Evolutionary conservation across 1,140 invertebrate species (phyloP).

Genomic region (Dendrolimus kikuchii): DNA sequence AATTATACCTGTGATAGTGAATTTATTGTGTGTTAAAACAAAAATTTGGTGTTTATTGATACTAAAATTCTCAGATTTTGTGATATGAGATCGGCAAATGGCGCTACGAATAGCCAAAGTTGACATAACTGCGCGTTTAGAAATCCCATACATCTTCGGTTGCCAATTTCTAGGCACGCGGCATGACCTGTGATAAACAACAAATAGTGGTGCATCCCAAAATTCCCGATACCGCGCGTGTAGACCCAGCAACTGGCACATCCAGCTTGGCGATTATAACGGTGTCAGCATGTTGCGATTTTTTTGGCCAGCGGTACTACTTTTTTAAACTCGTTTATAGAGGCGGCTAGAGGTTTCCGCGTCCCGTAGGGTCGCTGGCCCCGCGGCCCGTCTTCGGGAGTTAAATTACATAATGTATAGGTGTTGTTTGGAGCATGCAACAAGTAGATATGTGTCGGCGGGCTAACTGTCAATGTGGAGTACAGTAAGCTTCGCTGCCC

Average conservation of each 20-base stretch:
- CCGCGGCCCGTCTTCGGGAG: conserved; percentile 61
- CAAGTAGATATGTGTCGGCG: conserved; percentile 73
- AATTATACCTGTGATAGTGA: conserved; percentile 59
- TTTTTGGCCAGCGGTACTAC: conserved; percentile 73
- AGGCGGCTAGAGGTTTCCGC: conserved; percentile 70
- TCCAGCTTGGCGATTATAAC: conserved; percentile 73
- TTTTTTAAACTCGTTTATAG: conserved; percentile 73
- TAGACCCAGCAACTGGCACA: conserved; percentile 67
- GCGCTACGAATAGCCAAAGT: conserved; percentile 71
- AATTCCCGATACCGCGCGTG: conserved; percentile 58
- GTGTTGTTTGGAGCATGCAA: conserved; percentile 68
- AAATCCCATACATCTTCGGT: conserved; percentile 61
- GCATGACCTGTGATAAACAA: conserved; percentile 53
- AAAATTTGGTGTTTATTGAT: conserved; percentile 64
- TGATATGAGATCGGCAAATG: conserved; percentile 70
- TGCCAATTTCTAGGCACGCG: conserved; percentile 57
- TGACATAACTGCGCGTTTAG: conserved; percentile 73
- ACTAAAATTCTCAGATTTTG: conserved; percentile 59
- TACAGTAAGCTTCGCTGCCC: conserved; percentile 68
- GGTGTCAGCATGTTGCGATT: conserved; percentile 73
- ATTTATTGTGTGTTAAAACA: conserved; percentile 49
- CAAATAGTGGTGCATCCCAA: conserved; percentile 61
- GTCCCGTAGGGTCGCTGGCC: conserved; percentile 70
- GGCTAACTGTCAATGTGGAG: conserved; percentile 72
- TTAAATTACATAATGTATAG: conserved; percentile 73